Percentiles rank a stretch among this genome's conserved stretches.
Conservation (phyloP, 53 echinoderm and acorn worm genomes). For the Echinometra lucunter region DNA sequence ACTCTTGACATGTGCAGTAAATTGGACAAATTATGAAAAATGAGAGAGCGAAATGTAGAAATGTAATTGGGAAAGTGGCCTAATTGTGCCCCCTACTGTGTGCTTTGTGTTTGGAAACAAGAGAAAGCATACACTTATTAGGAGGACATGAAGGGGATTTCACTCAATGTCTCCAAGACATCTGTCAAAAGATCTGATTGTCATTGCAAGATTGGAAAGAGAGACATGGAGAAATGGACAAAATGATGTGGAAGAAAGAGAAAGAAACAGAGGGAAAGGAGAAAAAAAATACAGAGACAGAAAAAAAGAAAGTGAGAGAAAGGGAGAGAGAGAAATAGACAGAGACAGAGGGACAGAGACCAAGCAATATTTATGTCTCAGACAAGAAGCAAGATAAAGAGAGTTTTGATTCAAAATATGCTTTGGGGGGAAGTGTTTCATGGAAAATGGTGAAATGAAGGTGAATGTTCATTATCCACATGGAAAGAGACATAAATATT, state of each 20-base stretch:
- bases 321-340: not conserved
- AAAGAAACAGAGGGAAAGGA: not conserved
- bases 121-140: not conserved
- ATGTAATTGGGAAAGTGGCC: slow-evolving; percentile 47
- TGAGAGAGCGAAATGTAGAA: slow-evolving; percentile 36
- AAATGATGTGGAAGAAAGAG: not conserved
- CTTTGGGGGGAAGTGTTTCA: not conserved
- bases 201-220: not conserved
- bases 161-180: slow-evolving; percentile 3
- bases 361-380: too few relatives aligned
- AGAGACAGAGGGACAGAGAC: not conserved
- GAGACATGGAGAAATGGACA: not conserved
- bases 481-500: not conserved
- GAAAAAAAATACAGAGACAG: not conserved
- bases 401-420: not conserved
- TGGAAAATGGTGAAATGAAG: not conserved
- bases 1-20: slow-evolving; percentile 41
- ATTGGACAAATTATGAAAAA: slow-evolving; percentile 61
- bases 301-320: not conserved
- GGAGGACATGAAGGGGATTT: not conserved
- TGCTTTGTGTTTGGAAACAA: not conserved
- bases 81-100: slow-evolving; percentile 52
- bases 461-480: not conserved
- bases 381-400: not conserved
- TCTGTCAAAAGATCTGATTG: not conserved